phyloP scores from a whole-genome alignment of 2,797 vertebrate species.

The Sparus aurata region DNA sequence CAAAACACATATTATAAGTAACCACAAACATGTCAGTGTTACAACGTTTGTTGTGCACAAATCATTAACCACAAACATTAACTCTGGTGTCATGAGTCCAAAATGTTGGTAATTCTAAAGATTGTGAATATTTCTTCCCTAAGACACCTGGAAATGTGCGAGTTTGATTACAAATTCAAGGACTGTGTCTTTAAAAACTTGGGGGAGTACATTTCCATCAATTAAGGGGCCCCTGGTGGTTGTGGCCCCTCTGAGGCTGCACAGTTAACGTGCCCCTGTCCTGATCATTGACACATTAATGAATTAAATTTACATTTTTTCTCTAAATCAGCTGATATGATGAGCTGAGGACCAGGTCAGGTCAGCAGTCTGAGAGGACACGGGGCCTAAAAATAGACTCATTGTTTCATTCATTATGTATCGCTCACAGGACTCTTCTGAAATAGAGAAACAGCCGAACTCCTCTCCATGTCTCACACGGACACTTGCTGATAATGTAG shows the following conservation, averaged over 20 bases:
- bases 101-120: too few relatives aligned
- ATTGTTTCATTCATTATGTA: slow-evolving; percentile 61
- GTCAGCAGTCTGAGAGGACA: slow-evolving; percentile 23
- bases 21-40: too few relatives aligned
- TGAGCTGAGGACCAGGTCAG: slow-evolving; percentile 9
- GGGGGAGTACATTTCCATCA: neutral
- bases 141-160: neutral
- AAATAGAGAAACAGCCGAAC: slow-evolving; percentile 26
- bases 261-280: neutral
- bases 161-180: neutral
- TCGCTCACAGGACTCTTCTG: slow-evolving; percentile 45
- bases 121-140: neutral
- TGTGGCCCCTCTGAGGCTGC: neutral
- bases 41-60: neutral
- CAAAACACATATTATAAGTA: too few relatives aligned
- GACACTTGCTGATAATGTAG: slow-evolving; percentile 41
- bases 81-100: too few relatives aligned
- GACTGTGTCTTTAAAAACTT: neutral
- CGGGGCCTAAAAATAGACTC: slow-evolving; percentile 43
- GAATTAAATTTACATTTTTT: slow-evolving; percentile 1
- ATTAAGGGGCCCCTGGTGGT: neutral
- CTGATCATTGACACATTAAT: slow-evolving; percentile 1
- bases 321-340: slow-evolving; percentile 21
- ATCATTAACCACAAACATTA: too few relatives aligned
- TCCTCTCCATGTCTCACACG: slow-evolving; percentile 26